Evolutionary conservation across 1,140 invertebrate genomes (phyloP).

Genomic region (Bombus superbus): DNA sequence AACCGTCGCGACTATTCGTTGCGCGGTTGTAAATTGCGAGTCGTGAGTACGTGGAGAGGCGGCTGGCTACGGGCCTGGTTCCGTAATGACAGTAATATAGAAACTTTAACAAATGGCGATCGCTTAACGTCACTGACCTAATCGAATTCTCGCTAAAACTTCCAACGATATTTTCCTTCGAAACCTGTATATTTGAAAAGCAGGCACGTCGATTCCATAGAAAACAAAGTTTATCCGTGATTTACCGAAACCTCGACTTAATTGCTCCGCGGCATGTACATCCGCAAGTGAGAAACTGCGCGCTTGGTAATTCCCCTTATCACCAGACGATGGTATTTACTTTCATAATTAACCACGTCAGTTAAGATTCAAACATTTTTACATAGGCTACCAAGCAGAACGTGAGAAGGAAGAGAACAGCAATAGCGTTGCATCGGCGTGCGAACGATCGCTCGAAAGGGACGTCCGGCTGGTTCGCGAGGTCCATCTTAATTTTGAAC

Average conservation of each 20-base stretch:
- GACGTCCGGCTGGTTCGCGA: constrained; percentile 6
- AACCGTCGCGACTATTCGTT: constrained; percentile 22
- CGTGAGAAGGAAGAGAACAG: neutral
- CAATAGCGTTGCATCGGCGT: neutral
- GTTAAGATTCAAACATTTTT: too few relatives aligned
- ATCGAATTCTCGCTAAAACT: too few relatives aligned
- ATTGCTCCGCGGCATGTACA: neutral
- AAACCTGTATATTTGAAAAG: too few relatives aligned
- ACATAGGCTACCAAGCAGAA: too few relatives aligned
- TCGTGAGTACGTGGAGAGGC: neutral
- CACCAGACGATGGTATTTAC: constrained; percentile 4
- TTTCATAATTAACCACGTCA: constrained; percentile 14
- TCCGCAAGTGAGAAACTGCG: too few relatives aligned
- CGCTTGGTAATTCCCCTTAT: neutral
- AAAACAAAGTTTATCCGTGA: neutral
- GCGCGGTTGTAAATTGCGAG: constrained; percentile 14
- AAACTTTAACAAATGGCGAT: constrained; percentile 3
- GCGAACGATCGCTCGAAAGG: neutral
- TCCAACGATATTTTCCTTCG: too few relatives aligned
- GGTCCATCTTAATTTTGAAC: constrained; percentile 32
- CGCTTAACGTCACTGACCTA: neutral
- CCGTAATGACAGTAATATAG: constrained; percentile 27
- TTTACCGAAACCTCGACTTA: neutral
- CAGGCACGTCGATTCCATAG: too few relatives aligned
- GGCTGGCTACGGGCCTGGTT: neutral